These are phyloP conservation scores for Crotalus horridus DNA, from an alignment of 2,113 vertebrate species.

Conservation along the genomic window DNA sequence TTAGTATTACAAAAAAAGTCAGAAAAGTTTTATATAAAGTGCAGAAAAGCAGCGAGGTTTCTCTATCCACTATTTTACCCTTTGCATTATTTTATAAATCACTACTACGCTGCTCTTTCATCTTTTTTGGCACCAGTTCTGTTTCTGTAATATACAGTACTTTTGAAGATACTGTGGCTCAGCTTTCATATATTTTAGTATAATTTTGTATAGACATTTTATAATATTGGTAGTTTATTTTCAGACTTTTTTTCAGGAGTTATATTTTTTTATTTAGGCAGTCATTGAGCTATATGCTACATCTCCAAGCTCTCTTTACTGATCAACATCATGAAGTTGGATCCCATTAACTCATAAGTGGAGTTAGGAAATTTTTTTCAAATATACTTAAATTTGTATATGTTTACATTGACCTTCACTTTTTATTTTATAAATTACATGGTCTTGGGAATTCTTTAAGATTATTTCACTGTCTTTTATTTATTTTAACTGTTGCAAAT, in stretches of 20 bases:
- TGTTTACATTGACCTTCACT: not conserved
- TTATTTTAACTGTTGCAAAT: not conserved
- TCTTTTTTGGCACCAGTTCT: not conserved
- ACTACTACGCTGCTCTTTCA: not conserved
- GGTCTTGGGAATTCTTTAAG: not conserved
- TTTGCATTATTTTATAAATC: not conserved
- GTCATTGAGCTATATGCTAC: not conserved
- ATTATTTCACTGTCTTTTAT: not conserved
- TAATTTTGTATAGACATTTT: not conserved
- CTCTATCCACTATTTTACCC: not conserved
- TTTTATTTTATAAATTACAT: not conserved
- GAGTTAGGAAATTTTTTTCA: not conserved
- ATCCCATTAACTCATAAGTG: not conserved
- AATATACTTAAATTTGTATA: not conserved
- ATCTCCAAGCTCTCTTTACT: not conserved
- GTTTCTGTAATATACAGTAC: not conserved
- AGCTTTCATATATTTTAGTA: not conserved
- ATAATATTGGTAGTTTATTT: not conserved
- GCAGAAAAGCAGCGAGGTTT: not conserved
- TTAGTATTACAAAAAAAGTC: not conserved
- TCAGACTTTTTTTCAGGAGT: not conserved
- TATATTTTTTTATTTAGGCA: not conserved
- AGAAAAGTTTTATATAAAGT: not conserved
- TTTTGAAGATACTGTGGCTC: not conserved
- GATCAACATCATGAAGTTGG: not conserved